Evolutionary conservation across 2,888 invertebrate species (phyloP).

Genomic region (Cheilosia scutellata): DNA sequence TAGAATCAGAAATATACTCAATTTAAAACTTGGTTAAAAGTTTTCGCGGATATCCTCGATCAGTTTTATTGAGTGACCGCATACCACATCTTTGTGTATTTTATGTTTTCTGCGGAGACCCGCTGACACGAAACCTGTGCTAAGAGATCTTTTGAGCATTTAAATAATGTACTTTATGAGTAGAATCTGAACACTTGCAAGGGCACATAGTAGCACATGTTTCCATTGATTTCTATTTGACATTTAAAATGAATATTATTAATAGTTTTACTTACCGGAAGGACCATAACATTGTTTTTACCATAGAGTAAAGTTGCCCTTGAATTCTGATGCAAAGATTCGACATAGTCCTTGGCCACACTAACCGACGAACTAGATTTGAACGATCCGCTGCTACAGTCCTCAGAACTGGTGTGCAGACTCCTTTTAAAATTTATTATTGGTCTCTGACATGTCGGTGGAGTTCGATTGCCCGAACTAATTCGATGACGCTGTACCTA

Average conservation of each 20-base stretch:
- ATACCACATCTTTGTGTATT: no score
- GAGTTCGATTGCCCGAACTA: slow-evolving; percentile 91
- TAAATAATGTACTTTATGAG: no score
- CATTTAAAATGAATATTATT: background rate
- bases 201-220: no score
- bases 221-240: no score
- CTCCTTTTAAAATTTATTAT: slow-evolving; percentile 90
- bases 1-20: no score
- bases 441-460: slow-evolving; percentile 88
- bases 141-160: no score
- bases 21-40: no score
- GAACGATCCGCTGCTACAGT: slow-evolving; percentile 84
- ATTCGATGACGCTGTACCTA: slow-evolving; percentile 88
- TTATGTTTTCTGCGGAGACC: no score
- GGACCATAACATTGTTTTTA: slow-evolving; percentile 95
- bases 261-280: slow-evolving; percentile 88
- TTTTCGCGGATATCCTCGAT: no score
- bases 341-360: slow-evolving; percentile 95
- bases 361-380: slow-evolving; percentile 82
- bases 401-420: slow-evolving; percentile 91
- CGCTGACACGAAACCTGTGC: no score
- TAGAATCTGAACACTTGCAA: no score
- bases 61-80: no score
- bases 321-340: slow-evolving; percentile 97
- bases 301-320: slow-evolving; percentile 95